phyloP scores from a whole-genome alignment of 2,113 vertebrate genomes.

The Sceloporus undulatus region DNA sequence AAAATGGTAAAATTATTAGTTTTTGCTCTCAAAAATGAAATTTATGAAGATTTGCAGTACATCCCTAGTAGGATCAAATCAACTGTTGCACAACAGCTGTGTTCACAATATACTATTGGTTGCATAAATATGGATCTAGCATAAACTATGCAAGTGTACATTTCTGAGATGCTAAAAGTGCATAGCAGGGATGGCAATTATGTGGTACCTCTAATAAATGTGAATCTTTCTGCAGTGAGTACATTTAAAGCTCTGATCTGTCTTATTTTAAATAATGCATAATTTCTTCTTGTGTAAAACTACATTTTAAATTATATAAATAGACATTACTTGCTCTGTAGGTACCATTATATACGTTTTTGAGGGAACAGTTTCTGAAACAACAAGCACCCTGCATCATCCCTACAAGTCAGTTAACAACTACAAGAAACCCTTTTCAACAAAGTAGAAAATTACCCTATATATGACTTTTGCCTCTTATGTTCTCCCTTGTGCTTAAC shows the following conservation, averaged over 20 bases:
- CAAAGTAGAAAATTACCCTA: neutral
- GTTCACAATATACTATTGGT: too few relatives aligned
- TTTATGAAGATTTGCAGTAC: too few relatives aligned
- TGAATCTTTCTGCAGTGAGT: neutral
- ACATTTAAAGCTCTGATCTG: accelerated
- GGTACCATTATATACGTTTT: neutral
- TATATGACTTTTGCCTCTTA: conserved; percentile 2
- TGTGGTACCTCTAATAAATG: neutral
- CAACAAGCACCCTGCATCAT: neutral
- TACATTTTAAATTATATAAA: accelerated
- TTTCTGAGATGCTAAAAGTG: too few relatives aligned
- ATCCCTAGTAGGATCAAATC: too few relatives aligned
- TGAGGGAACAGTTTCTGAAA: conserved; percentile 5
- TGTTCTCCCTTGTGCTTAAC: accelerated
- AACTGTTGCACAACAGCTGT: too few relatives aligned
- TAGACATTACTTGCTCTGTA: neutral
- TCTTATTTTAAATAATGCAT: accelerated
- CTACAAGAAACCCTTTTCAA: neutral
- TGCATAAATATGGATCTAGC: too few relatives aligned
- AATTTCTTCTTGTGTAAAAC: neutral
- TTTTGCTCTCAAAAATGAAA: too few relatives aligned
- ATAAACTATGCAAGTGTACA: too few relatives aligned
- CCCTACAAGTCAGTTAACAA: neutral
- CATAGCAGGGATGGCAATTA: too few relatives aligned
- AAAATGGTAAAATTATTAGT: too few relatives aligned